Evolutionary conservation across 1,140 invertebrate species (phyloP), one percentile per base, ranked within the genome.

Genomic region (Leptonema lineaticorne): DNA sequence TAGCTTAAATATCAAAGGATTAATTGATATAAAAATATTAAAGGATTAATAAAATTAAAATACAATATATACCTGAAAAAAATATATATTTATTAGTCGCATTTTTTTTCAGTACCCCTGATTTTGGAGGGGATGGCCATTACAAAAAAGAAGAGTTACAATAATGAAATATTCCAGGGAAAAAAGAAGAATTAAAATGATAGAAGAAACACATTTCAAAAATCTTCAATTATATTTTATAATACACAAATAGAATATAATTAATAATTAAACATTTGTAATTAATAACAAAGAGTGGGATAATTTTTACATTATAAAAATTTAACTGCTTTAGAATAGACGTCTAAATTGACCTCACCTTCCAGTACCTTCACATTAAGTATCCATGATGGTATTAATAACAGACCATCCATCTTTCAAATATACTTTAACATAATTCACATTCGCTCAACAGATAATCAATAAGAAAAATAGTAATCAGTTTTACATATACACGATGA

Each of bases 51-150:
- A 62, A 67, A 48, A 67, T 67, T 67, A 64, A 62, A 71, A 63
- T n/a, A 48, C 18, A 41, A 11, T 27, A 27, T 24, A 37, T 69
- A 72, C 70, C 70, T 72, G 70, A 46, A 72, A 72, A 69, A 53
- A 69, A 69, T 53, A 68, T 71, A 71, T 50, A 24, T 71, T 72
- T 72, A 69, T 69, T 72, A 72, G 57, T 18, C 20, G 26, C 3
- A 53, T 24, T 63, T 68, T 57, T 72, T 72, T 72, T 72, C 63
- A n/a, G 14, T 67, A 67, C 58, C 70, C 70, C 70, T 53, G 67
- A 45, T 69, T 27, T 65, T 69, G 70, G 67, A 18, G 70, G 70
- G 70, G 67, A 71, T 68, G 70, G 33, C 70, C 70, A 72, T 72
- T 69, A 66, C 67, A 68, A 71, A 58, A 26, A 16, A 33, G n/a